Evolutionary conservation across 2,797 vertebrate species (phyloP), one percentile per base, ranked within the genome.

Genomic region (Spea hammondii): DNA sequence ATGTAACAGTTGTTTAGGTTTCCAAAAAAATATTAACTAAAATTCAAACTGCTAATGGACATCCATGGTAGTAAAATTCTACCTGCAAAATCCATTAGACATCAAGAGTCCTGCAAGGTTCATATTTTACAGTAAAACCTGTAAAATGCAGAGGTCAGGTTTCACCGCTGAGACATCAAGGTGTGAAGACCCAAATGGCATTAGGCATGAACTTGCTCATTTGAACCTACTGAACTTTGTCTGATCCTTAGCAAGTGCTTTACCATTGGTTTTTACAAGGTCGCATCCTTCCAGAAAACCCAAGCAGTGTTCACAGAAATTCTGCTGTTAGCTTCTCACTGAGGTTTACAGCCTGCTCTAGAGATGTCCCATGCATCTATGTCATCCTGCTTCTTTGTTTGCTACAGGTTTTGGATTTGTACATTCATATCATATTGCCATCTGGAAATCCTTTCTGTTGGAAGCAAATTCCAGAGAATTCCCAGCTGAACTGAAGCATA

Each of bases 61-160:
- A 90, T 86, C 83, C 85, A 90, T 86, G 86, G 86, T 77, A 86
- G 88, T 70, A 90, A 91, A 90, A 85, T 83, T 69, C 82, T 88
- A 90, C 88, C 95, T 96, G 96, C 87, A 91, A 94, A 96, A 96
- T 84, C 89, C 93, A 95, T 97, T 93, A 96, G 88, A 87, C 86
- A 85, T 83, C 82, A 12, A 84, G 89, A 83, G 84, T 86, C 88
- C 86, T 86, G 85, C 84, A 91, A 85, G 87, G 88, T 87, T 89
- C 76, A 1, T 83, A 85, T 92, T 94, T 93, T 92, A 90, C 84
- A 84, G 85, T 84, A 83, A 88, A 91, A 89, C 86, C 87, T 89
- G 85, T 91, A 90, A 87, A 89, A 88, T 83, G 84, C 84, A 69
- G n/a, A 85, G 85, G 89, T 93, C 89, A 88, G 85, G 89, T 94